Percentiles rank a stretch among this genome's conserved stretches.
These are phyloP conservation scores for Shinisaurus crocodilurus DNA, from an alignment of 2,113 vertebrate species.

Conservation along the genomic window DNA sequence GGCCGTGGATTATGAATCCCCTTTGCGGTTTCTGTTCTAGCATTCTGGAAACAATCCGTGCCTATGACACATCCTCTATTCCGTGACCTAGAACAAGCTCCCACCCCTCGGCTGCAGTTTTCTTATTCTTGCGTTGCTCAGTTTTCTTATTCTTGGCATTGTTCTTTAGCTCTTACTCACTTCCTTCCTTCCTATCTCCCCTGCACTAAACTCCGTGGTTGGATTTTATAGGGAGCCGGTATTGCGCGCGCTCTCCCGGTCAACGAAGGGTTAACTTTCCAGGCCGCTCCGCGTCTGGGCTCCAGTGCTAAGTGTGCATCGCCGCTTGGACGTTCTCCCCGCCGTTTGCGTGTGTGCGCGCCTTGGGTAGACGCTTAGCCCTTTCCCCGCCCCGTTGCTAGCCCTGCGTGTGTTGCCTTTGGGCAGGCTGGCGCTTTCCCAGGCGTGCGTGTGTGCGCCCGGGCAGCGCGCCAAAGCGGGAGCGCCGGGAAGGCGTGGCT, in stretches of 20 bases:
- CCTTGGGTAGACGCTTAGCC: neutral
- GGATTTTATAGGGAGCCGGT: neutral
- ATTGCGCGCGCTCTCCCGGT: neutral
- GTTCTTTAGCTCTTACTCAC: neutral
- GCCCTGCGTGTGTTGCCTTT: neutral
- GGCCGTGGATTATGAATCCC: neutral
- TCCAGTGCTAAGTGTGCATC: neutral
- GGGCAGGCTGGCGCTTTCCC: constrained; percentile 4
- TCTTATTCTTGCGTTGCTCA: neutral
- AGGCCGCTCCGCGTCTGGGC: neutral
- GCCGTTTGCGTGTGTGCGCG: neutral
- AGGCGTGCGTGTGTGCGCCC: neutral
- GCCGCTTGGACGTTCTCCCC: neutral
- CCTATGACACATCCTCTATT: neutral
- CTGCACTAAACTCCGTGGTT: neutral
- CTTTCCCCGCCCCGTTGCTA: neutral
- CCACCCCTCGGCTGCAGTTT: neutral
- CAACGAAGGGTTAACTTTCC: neutral
- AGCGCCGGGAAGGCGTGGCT: constrained; percentile 56
- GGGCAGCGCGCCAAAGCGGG: constrained; percentile 37
- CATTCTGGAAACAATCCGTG: neutral
- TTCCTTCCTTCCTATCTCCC: too few species aligned
- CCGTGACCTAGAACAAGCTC: neutral
- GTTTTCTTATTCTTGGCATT: too few species aligned
- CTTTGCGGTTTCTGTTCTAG: neutral